Percentiles rank a stretch among this genome's conserved stretches.
Conservation (phyloP, 2,113 vertebrate species). For the Xiphophorus couchianus region DNA sequence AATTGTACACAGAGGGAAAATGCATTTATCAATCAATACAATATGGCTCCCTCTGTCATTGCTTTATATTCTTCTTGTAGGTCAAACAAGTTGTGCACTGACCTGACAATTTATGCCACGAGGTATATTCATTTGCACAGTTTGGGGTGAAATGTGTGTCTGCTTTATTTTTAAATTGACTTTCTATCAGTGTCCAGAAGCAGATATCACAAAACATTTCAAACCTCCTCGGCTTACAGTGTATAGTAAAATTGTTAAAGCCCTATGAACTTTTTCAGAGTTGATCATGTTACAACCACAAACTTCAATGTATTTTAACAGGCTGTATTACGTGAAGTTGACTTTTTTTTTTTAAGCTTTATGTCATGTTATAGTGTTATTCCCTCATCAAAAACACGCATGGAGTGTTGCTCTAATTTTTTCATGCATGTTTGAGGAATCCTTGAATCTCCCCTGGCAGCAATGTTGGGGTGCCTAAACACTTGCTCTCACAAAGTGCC, state of each 20-base stretch:
- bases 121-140: conserved; percentile 55
- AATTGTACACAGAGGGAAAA: conserved; percentile 73
- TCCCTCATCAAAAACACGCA: too few species aligned
- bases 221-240: conserved; percentile 48
- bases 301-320: not conserved
- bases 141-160: conserved; percentile 40
- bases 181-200: conserved; percentile 48
- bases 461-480: too few species aligned
- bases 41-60: conserved; percentile 61
- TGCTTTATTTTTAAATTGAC: conserved; percentile 48
- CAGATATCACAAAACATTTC: conserved; percentile 41
- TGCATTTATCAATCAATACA: conserved; percentile 80
- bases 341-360: too few species aligned
- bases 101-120: conserved; percentile 69
- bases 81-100: conserved; percentile 72
- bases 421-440: too few species aligned
- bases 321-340: too few species aligned
- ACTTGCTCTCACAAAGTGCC: too few species aligned
- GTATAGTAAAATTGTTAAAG: not conserved
- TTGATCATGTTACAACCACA: not conserved
- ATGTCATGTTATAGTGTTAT: too few species aligned
- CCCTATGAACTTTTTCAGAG: not conserved
- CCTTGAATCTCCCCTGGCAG: too few species aligned
- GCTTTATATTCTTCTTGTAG: conserved; percentile 69
- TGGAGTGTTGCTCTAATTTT: too few species aligned